Evolutionary conservation across 2,888 invertebrate species (phyloP).

Genomic region (Geophilus truncorum): DNA sequence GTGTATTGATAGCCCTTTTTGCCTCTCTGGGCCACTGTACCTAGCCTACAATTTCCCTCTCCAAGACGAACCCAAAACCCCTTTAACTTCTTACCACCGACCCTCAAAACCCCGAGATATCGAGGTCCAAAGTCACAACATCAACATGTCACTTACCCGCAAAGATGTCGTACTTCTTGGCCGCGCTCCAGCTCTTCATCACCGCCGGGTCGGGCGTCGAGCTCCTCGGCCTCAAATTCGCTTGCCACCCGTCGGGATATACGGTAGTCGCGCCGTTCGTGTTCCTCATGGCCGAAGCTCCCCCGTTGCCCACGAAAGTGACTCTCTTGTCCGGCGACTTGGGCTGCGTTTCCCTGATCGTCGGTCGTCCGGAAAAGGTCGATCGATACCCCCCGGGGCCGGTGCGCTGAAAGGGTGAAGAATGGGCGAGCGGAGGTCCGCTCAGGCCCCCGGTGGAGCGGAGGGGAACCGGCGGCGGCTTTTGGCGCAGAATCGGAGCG

Average conservation of each 20-base stretch:
- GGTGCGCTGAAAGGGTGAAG: not conserved
- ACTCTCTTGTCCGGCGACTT: not conserved
- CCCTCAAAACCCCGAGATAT: too few relatives aligned
- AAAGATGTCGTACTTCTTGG: not conserved
- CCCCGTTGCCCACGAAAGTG: not conserved
- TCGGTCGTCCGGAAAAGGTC: not conserved
- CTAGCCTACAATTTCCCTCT: too few relatives aligned
- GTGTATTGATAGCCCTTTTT: too few relatives aligned
- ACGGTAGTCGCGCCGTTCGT: not conserved
- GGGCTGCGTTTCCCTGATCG: not conserved
- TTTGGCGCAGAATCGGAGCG: constrained; percentile 15
- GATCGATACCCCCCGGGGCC: not conserved
- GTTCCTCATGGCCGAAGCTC: not conserved
- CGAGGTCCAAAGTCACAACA: too few relatives aligned
- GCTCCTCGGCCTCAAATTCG: not conserved
- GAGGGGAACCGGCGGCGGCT: not conserved
- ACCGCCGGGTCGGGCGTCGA: not conserved
- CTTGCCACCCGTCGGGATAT: not conserved
- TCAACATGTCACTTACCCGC: not conserved
- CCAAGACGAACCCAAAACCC: too few relatives aligned
- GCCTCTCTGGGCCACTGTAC: too few relatives aligned
- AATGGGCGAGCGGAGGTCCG: not conserved
- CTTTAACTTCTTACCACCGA: not conserved
- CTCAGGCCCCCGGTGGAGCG: not conserved
- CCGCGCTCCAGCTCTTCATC: not conserved